These are phyloP conservation scores for Thymelicus lineola DNA, from an alignment of 2,888 invertebrate genomes.

Conservation along the genomic window DNA sequence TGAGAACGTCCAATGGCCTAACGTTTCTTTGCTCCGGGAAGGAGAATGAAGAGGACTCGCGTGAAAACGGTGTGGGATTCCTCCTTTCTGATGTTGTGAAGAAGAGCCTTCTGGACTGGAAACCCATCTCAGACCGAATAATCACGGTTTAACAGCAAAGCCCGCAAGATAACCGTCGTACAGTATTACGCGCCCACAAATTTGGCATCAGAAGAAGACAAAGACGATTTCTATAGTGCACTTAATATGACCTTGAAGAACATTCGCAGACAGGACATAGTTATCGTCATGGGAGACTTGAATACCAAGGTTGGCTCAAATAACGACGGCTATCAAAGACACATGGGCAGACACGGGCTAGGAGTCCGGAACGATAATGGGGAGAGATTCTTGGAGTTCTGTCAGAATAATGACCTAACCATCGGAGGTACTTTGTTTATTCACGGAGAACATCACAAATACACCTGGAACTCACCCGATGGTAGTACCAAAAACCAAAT, in stretches of 20 bases:
- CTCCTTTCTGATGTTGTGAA: slow-evolving; percentile 21
- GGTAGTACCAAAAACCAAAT: too few relatives aligned
- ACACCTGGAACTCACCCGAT: too few relatives aligned
- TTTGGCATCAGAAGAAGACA: neutral
- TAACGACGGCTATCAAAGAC: neutral
- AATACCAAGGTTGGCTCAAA: neutral
- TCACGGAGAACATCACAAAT: too few relatives aligned
- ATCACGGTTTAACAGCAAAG: too few relatives aligned
- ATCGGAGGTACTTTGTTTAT: too few relatives aligned
- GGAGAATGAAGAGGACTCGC: too few relatives aligned
- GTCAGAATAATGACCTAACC: too few relatives aligned
- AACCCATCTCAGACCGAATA: slow-evolving; percentile 36
- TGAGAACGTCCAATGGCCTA: too few relatives aligned
- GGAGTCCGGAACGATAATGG: too few relatives aligned
- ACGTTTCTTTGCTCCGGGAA: too few relatives aligned
- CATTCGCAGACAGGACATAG: neutral
- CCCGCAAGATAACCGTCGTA: slow-evolving; percentile 25
- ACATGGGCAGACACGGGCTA: neutral
- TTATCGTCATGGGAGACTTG: slow-evolving; percentile 1
- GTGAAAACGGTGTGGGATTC: slow-evolving; percentile 36
- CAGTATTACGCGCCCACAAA: slow-evolving; percentile 17
- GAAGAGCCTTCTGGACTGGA: slow-evolving; percentile 32
- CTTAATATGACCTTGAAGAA: neutral
- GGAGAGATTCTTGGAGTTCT: too few relatives aligned
- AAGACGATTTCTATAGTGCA: slow-evolving; percentile 16